A percentile compares a stretch with the other conserved stretches of the same genome.
phyloP scores from a whole-genome alignment of 2,113 vertebrate species.

The Colossoma macropomum region DNA sequence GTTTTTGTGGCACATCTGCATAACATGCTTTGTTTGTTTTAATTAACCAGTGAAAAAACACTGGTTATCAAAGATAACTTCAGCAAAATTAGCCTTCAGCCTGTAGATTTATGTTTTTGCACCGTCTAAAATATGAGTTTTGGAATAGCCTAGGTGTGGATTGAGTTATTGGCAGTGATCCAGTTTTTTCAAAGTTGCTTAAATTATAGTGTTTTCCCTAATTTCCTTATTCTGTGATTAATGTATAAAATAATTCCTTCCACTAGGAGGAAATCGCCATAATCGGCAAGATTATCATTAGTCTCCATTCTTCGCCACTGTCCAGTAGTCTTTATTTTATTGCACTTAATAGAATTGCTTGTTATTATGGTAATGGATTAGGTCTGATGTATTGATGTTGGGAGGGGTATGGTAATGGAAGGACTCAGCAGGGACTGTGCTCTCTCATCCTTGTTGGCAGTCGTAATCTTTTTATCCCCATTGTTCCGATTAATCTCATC shows the following conservation, averaged over 20 bases:
- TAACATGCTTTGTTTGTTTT: too few relatives aligned
- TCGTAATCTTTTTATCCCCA: constrained; percentile 21
- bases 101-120: neutral
- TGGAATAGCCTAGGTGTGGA: too few relatives aligned
- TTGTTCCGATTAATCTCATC: constrained; percentile 49
- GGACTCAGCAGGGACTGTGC: neutral
- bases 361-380: constrained; percentile 18
- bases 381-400: constrained; percentile 8
- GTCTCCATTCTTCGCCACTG: neutral
- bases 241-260: neutral
- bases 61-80: too few relatives aligned
- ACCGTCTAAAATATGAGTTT: too few relatives aligned
- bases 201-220: neutral
- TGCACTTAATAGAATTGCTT: constrained; percentile 18
- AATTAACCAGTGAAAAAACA: too few relatives aligned
- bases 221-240: neutral
- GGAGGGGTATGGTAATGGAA: neutral
- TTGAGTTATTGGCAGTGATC: neutral
- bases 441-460: constrained; percentile 28
- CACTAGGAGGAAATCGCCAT: neutral
- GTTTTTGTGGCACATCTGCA: neutral
- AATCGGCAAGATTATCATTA: neutral
- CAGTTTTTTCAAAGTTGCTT: neutral
- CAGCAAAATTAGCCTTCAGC: too few relatives aligned
- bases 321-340: constrained; percentile 10